These are phyloP conservation scores for Gracilinanus agilis DNA, from an alignment of 2,113 vertebrate species.

Conservation along the genomic window DNA sequence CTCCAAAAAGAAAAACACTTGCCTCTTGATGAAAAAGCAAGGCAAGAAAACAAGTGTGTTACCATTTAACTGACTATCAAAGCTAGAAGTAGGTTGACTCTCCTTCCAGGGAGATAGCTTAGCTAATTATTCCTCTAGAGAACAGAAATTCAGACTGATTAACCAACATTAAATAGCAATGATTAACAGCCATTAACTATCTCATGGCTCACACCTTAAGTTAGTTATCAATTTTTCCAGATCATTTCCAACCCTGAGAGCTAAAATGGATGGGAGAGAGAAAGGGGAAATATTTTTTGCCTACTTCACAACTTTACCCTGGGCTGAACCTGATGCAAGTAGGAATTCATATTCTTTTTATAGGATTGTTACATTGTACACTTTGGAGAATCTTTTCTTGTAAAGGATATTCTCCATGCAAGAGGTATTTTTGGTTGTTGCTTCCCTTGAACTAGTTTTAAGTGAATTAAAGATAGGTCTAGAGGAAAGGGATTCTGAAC, in stretches of 20 bases:
- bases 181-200: too few relatives aligned
- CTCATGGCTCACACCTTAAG: neutral
- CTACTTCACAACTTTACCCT: neutral
- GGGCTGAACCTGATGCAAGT: neutral
- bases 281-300: neutral
- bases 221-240: conserved; percentile 40
- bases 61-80: conserved; percentile 86
- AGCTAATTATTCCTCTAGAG: conserved; percentile 77
- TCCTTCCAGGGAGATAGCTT: conserved; percentile 80
- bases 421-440: neutral
- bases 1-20: conserved; percentile 84
- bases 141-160: conserved; percentile 42
- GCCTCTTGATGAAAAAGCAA: conserved; percentile 85
- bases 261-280: neutral
- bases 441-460: neutral
- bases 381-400: neutral
- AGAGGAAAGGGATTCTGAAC: too few relatives aligned
- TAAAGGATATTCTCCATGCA: neutral
- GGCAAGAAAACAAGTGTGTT: conserved; percentile 85
- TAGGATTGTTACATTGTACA: neutral
- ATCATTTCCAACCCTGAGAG: conserved; percentile 69
- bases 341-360: neutral
- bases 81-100: conserved; percentile 78
- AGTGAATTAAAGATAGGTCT: too few relatives aligned
- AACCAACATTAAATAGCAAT: too few relatives aligned